Evolutionary conservation across 1,140 invertebrate species (phyloP).

Genomic region (Drosophila punjabiensis): DNA sequence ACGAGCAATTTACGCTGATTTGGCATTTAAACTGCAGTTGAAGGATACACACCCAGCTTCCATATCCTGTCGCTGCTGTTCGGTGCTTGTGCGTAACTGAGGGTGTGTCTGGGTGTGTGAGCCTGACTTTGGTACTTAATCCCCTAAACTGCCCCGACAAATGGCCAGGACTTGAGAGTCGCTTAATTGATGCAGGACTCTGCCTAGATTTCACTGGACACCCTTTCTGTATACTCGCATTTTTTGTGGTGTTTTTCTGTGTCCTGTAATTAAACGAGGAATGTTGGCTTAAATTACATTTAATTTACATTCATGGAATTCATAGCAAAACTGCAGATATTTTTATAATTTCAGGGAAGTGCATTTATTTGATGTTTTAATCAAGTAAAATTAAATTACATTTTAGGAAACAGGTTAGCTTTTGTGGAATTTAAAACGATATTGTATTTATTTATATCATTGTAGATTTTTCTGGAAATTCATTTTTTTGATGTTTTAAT

Average conservation of each 20-base stretch:
- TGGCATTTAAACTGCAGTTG: slow-evolving; percentile 75
- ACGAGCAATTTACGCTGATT: slow-evolving; percentile 58
- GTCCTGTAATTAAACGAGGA: background rate
- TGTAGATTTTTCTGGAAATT: too few species aligned
- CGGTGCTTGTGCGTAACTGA: background rate
- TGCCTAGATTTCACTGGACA: background rate
- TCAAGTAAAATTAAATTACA: background rate
- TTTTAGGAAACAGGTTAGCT: too few species aligned
- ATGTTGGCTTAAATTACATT: background rate
- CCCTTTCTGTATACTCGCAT: background rate
- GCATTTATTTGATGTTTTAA: background rate
- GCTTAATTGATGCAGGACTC: slow-evolving; percentile 5
- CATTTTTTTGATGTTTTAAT: too few species aligned
- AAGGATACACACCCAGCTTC: slow-evolving; percentile 57
- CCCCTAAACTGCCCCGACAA: slow-evolving; percentile 26
- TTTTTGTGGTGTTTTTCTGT: background rate
- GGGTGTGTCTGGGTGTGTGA: slow-evolving; percentile 14
- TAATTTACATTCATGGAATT: background rate
- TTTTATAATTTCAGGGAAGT: background rate
- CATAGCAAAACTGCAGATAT: background rate
- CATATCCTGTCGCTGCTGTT: background rate
- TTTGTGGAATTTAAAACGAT: too few species aligned
- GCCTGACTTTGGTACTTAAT: slow-evolving; percentile 23
- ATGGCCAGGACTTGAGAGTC: slow-evolving; percentile 12
- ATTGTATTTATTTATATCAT: too few species aligned